These are phyloP conservation scores for Ylistrum balloti DNA, from an alignment of 1,140 invertebrate species.

Conservation along the genomic window DNA sequence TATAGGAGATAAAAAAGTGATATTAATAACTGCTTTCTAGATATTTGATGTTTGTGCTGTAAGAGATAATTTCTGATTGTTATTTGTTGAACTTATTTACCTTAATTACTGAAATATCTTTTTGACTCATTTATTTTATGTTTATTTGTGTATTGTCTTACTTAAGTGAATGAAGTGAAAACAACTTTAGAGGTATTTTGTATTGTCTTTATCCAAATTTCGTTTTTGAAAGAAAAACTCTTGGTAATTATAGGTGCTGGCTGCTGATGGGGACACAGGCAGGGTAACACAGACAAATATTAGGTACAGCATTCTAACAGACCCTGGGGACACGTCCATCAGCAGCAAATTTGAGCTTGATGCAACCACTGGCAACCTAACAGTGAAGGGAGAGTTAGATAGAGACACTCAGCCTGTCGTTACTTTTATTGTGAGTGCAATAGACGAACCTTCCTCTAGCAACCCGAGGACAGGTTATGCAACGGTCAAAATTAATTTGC, in stretches of 20 bases:
- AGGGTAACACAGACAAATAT: slow-evolving; percentile 91
- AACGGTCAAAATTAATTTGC: slow-evolving; percentile 97
- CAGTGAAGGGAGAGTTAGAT: slow-evolving; percentile 91
- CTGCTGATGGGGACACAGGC: slow-evolving; percentile 95
- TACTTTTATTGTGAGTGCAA: slow-evolving; percentile 98
- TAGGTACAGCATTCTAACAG: slow-evolving; percentile 95
- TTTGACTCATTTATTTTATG: too few species aligned
- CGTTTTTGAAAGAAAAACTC: too few species aligned
- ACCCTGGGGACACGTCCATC: slow-evolving; percentile 87
- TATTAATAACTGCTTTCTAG: too few species aligned
- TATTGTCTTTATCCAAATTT: too few species aligned
- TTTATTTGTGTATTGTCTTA: too few species aligned
- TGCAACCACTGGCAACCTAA: slow-evolving; percentile 87
- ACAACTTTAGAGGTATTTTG: too few species aligned
- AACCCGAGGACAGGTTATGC: slow-evolving; percentile 92
- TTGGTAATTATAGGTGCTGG: slow-evolving; percentile 90
- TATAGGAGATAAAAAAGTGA: too few species aligned
- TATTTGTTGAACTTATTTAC: too few species aligned
- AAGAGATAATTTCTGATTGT: too few species aligned
- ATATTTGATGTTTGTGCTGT: too few species aligned
- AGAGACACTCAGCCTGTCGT: slow-evolving; percentile 97
- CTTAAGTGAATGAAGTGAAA: too few species aligned
- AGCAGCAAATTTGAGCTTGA: slow-evolving; percentile 92
- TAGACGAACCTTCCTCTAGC: slow-evolving; percentile 92
- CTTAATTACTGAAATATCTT: too few species aligned